These are phyloP conservation scores for Branchellion lobata DNA, from an alignment of 2,888 invertebrate genomes.

Conservation along the genomic window DNA sequence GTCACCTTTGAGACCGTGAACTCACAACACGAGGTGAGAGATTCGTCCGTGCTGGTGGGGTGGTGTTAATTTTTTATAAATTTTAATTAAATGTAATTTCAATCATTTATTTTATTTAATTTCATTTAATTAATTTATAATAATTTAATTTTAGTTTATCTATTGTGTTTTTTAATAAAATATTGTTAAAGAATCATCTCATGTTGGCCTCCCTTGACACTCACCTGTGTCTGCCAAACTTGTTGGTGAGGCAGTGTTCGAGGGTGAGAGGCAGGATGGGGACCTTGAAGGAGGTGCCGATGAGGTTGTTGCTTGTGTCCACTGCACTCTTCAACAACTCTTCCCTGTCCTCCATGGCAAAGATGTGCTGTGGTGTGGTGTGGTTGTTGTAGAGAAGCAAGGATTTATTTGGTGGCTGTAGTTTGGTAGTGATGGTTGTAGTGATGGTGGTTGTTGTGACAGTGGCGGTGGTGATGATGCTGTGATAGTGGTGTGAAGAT, in stretches of 20 bases:
- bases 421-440: neutral
- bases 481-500: no score
- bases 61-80: neutral
- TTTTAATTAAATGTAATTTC: neutral
- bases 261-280: conserved; percentile 78
- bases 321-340: conserved; percentile 82
- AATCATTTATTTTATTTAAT: neutral
- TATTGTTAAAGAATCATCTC: no score
- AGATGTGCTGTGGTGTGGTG: conserved; percentile 71
- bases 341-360: conserved; percentile 80
- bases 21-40: conserved; percentile 92
- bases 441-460: neutral
- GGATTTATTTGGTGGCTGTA: neutral
- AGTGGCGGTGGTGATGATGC: no score
- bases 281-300: conserved; percentile 81
- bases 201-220: conserved; percentile 29
- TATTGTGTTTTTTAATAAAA: no score
- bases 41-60: conserved; percentile 79
- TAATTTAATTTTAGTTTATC: neutral
- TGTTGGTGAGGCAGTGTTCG: conserved; percentile 80
- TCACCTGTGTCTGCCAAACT: conserved; percentile 89
- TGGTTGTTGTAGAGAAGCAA: neutral
- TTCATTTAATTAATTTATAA: neutral
- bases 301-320: conserved; percentile 76
- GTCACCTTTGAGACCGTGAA: conserved; percentile 92